A percentile compares a stretch with the other conserved stretches of the same genome.
These are phyloP conservation scores for Chloebia gouldiae DNA, from an alignment of 2,113 vertebrate species.

Conservation along the genomic window DNA sequence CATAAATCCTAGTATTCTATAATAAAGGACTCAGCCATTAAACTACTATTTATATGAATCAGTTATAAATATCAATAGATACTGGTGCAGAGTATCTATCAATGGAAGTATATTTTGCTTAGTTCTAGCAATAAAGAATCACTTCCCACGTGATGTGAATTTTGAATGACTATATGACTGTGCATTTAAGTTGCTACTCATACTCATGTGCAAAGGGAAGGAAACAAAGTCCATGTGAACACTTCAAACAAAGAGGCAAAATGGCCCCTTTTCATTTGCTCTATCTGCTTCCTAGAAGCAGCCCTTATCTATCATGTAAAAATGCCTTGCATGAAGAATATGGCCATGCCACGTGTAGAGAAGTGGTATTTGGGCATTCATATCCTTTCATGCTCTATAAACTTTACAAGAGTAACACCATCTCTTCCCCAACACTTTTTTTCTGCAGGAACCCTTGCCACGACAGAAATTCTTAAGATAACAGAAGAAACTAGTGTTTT, in stretches of 20 bases:
- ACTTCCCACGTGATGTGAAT: background rate
- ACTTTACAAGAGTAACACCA: background rate
- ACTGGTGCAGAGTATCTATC: background rate
- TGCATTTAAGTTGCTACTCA: background rate
- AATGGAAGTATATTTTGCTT: background rate
- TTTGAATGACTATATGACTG: background rate
- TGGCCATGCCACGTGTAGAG: background rate
- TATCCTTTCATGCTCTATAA: background rate
- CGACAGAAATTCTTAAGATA: background rate
- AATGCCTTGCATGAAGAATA: background rate
- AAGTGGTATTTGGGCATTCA: rapidly evolving
- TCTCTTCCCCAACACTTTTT: background rate
- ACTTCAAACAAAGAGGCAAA: background rate
- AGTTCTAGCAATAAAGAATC: background rate
- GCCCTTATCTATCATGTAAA: background rate
- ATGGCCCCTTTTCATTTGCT: background rate
- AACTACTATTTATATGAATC: background rate
- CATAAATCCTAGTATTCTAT: background rate
- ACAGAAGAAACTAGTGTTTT: background rate
- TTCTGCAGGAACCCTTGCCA: background rate
- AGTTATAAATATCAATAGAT: background rate
- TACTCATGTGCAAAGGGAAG: background rate
- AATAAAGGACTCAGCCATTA: background rate
- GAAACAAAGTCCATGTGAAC: background rate
- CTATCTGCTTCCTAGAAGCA: background rate